Evolutionary conservation across 1,140 invertebrate species (phyloP).

Genomic region (Trichonephila inaurata): DNA sequence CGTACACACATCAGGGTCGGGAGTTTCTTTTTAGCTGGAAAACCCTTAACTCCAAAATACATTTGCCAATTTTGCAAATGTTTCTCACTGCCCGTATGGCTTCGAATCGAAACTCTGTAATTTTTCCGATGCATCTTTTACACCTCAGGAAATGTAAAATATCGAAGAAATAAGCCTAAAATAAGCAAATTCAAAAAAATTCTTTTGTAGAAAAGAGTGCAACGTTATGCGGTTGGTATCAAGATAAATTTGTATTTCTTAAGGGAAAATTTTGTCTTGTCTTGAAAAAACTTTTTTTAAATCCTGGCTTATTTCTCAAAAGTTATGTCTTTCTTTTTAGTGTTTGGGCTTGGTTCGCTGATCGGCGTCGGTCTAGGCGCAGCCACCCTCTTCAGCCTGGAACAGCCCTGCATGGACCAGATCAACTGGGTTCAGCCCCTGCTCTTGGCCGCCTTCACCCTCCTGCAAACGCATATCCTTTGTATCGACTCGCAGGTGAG

Average conservation of each 20-base stretch:
- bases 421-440: conserved; percentile 85
- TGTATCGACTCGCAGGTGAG: conserved; percentile 87
- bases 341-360: conserved; percentile 86
- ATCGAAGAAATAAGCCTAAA: no score
- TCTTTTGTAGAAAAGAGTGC: background rate
- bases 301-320: background rate
- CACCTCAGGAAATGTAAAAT: no score
- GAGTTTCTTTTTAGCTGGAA: no score
- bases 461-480: conserved; percentile 87
- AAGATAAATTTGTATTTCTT: background rate
- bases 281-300: background rate
- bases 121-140: no score
- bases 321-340: conserved; percentile 80
- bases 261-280: background rate
- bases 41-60: no score
- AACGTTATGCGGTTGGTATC: background rate
- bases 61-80: no score
- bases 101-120: no score
- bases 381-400: conserved; percentile 85
- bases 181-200: no score
- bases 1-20: no score
- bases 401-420: conserved; percentile 82
- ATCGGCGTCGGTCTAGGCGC: conserved; percentile 86
- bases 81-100: no score
- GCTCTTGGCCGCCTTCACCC: conserved; percentile 86